Percentiles rank a stretch among this genome's conserved stretches.
These are phyloP conservation scores for Acrocephalus kingi DNA, from an alignment of 2,113 vertebrate species.

Conservation along the genomic window DNA sequence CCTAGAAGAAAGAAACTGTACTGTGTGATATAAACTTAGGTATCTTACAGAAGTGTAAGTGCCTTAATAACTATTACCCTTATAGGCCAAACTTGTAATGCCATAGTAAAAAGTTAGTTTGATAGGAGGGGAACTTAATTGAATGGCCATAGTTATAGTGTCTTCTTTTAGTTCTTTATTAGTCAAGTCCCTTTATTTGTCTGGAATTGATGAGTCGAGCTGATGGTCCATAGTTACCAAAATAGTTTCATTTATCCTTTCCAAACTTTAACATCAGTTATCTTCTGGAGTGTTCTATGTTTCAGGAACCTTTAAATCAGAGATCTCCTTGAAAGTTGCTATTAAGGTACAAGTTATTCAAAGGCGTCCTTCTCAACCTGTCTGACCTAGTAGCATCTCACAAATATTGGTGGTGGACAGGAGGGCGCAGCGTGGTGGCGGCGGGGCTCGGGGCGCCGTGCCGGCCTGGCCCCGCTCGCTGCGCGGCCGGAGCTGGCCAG, in stretches of 20 bases:
- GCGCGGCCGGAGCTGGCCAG: neutral
- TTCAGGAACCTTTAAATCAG: neutral
- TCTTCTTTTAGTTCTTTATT: neutral
- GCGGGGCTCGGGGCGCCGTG: accelerated
- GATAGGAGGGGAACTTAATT: neutral
- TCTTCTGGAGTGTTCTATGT: neutral
- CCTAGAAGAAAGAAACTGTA: neutral
- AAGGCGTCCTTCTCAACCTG: accelerated
- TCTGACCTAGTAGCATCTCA: accelerated
- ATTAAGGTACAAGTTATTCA: neutral
- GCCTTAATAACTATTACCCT: neutral
- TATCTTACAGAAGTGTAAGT: neutral
- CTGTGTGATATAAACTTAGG: neutral
- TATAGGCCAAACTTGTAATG: neutral
- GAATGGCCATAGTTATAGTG: neutral
- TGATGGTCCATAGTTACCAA: neutral
- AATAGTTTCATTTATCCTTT: neutral
- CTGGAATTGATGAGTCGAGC: neutral
- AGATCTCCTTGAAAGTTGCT: neutral
- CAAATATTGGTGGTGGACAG: accelerated
- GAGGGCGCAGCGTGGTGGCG: accelerated
- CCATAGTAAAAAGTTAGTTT: neutral
- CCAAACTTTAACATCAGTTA: neutral
- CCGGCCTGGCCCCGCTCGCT: neutral
- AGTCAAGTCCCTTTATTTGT: neutral